phyloP scores from a whole-genome alignment of 2,797 vertebrate genomes.

The Sebastiscus albofasciatus region DNA sequence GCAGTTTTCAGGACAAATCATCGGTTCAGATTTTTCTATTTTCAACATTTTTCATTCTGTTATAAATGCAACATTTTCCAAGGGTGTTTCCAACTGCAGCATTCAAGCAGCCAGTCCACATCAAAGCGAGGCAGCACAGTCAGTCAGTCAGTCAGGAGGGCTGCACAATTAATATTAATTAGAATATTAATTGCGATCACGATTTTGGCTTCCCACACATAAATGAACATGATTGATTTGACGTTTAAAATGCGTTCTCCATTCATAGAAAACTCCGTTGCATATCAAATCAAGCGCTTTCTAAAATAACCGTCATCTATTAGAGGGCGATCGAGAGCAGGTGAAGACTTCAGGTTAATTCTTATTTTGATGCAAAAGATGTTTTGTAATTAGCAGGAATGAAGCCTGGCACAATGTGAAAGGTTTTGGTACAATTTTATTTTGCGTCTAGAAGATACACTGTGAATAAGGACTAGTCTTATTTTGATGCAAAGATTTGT shows the following conservation, averaged over 20 bases:
- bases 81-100: constrained; percentile 74
- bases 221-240: background rate
- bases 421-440: background rate
- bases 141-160: background rate
- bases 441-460: background rate
- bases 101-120: constrained; percentile 65
- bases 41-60: background rate
- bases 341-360: background rate
- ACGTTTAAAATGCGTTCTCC: background rate
- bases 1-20: background rate
- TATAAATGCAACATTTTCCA: constrained; percentile 68
- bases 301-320: background rate
- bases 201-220: background rate
- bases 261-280: background rate
- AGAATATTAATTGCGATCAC: background rate
- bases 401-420: background rate
- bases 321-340: background rate
- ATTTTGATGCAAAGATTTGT: background rate
- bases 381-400: background rate
- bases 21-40: background rate
- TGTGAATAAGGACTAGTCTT: background rate
- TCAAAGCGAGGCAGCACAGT: constrained; percentile 70
- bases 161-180: background rate
- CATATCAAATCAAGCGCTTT: background rate
- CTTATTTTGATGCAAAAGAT: background rate